Base-by-base conservation (phyloP, 2,797 vertebrate species). In the Falco novaeseelandiae region DNA sequence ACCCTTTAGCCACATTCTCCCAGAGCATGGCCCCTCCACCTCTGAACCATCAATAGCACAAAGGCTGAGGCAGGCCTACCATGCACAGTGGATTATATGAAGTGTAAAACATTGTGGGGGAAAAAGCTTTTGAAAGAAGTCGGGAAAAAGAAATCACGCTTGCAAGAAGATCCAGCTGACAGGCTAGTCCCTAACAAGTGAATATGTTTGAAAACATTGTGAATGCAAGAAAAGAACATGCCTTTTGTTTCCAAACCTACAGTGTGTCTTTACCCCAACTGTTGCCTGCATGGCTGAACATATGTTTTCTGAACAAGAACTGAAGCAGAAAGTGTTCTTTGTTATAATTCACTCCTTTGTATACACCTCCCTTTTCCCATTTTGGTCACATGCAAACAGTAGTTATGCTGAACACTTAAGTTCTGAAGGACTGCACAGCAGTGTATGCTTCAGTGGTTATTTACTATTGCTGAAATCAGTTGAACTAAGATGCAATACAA, bases 81-180 rank as follows among this genome's bases (percentile, higher is more conserved):
- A 93, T 89, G 98, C 98, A 99, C 73, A 99, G 98, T 98, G 98
- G 98, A 98, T 99, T 99, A 99, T 99, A 99, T 99, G 99, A 99
- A 99, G 99, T 99, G 99, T 99, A 99, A 99, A 99, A 99, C 98
- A 99, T 98, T 98, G 98, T 97, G 89, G 87, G 87, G 98, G 97
- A 98, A 98, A 98, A 98, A 98, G 98, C 98, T 98, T 98, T 98
- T 99, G 98, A 99, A 99, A 98, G 98, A 98, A 98, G 98, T 98
- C 83, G 95, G 94, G 98, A 97, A 96, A 97, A 98, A 97, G 97
- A 96, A 98, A 98, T 98, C 98, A 98, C 93, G 84, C 98, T 98
- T 98, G 97, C 98, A 97, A 97, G 98, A 98, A 98, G 98, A 98
- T 97, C 98, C 98, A 98, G 98, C 98, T 98, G 98, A 99, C 98